A percentile compares a stretch with the other conserved stretches of the same genome.
Conservation (phyloP, 2,888 invertebrate species). For the Dermolepida albohirtum region DNA sequence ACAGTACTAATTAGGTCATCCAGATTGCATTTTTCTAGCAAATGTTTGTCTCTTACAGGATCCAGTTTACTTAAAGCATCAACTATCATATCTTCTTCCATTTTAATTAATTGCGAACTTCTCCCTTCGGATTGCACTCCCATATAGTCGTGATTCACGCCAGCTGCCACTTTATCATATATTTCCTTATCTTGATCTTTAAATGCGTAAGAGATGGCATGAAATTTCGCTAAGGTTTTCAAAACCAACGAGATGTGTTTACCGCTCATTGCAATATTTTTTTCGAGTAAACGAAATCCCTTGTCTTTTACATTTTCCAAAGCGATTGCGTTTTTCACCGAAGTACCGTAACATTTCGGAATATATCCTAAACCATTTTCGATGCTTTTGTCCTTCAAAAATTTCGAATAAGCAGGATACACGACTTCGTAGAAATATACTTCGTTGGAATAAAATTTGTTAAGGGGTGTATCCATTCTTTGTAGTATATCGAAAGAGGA, state of each 20-base stretch:
- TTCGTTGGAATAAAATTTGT: constrained; percentile 40
- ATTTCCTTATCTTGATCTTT: constrained; percentile 33
- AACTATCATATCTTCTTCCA: not conserved
- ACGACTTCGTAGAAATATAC: constrained; percentile 41
- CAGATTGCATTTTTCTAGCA: constrained; percentile 4
- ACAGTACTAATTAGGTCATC: not conserved
- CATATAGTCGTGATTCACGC: no score
- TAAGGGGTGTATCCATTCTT: constrained; percentile 21
- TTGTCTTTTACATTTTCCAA: constrained; percentile 40
- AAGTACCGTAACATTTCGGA: constrained; percentile 43
- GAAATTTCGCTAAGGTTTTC: constrained; percentile 37
- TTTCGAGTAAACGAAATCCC: constrained; percentile 42
- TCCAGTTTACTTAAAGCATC: constrained; percentile 23
- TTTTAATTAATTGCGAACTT: not conserved
- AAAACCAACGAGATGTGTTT: constrained; percentile 37
- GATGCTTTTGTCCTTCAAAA: constrained; percentile 36
- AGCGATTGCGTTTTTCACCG: constrained; percentile 30
- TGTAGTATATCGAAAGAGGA: constrained; percentile 18
- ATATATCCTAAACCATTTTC: constrained; percentile 26
- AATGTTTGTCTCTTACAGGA: constrained; percentile 22
- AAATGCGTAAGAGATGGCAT: constrained; percentile 39
- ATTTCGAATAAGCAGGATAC: constrained; percentile 35
- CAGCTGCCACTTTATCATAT: constrained; percentile 8
- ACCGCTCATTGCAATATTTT: constrained; percentile 36
- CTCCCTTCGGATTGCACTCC: no score